Conservation (phyloP, 2,113 vertebrate species). For the Lycocorax pyrrhopterus region DNA sequence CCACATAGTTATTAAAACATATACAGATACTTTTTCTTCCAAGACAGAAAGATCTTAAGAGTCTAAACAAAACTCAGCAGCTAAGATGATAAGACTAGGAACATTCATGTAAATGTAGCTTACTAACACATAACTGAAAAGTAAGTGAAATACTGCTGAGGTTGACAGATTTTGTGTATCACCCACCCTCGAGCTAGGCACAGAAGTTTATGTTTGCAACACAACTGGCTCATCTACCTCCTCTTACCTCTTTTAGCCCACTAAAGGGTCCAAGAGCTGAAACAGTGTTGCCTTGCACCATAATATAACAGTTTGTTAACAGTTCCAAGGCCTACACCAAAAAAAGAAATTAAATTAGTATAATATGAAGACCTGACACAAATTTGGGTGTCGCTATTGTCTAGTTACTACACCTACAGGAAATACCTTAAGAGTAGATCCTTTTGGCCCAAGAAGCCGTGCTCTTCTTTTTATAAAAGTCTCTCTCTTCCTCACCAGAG, state of each 20-base stretch:
- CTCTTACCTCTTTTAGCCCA: constrained; percentile 90
- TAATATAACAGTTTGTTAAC: constrained; percentile 93
- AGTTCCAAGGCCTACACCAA: constrained; percentile 86
- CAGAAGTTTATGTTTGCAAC: accelerated
- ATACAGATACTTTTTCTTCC: background rate
- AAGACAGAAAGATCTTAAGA: background rate
- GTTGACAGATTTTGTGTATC: background rate
- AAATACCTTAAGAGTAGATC: constrained; percentile 92
- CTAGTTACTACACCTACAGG: background rate
- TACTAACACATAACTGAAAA: background rate
- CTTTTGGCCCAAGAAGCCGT: constrained; percentile 93
- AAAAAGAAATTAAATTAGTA: background rate
- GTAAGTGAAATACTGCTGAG: background rate
- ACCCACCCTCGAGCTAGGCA: accelerated
- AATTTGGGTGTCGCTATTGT: background rate
- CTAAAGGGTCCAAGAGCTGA: constrained; percentile 87
- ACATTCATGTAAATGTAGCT: background rate
- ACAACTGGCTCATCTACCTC: background rate
- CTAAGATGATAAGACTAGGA: background rate
- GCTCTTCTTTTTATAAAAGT: constrained; percentile 94
- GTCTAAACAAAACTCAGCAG: background rate
- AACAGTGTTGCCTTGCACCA: constrained; percentile 98
- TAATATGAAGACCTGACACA: background rate
- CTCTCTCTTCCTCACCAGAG: constrained; percentile 90
- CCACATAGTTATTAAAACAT: background rate